Conservation (phyloP, 2,888 invertebrate genomes). For the Keiferia lycopersicella region DNA sequence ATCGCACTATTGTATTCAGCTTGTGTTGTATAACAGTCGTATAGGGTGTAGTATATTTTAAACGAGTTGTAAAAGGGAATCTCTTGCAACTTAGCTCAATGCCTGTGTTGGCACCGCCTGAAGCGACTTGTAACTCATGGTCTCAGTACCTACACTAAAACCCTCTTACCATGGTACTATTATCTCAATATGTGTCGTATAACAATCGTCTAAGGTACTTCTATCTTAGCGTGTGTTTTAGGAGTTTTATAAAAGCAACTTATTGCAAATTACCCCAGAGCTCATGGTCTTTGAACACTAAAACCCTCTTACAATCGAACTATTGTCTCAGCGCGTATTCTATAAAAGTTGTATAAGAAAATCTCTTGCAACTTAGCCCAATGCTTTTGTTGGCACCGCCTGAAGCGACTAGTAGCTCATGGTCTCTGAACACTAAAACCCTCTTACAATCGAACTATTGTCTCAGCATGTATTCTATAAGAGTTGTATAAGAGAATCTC, state of each 20-base stretch:
- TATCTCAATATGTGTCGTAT: too few relatives aligned
- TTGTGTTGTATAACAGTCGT: neutral
- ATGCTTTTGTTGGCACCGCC: slow-evolving; percentile 22
- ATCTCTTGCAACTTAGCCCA: slow-evolving; percentile 28
- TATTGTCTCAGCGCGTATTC: too few relatives aligned
- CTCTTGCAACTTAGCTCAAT: slow-evolving; percentile 27
- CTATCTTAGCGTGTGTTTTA: too few relatives aligned
- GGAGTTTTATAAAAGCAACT: neutral
- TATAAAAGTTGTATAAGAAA: neutral
- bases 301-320: slow-evolving; percentile 27
- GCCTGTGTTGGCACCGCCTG: slow-evolving; percentile 23
- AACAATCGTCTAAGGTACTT: too few relatives aligned
- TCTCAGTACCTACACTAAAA: slow-evolving; percentile 31
- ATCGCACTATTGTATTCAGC: too few relatives aligned
- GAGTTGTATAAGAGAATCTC: slow-evolving; percentile 6
- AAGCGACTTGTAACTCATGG: slow-evolving; percentile 27
- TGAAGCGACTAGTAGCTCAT: slow-evolving; percentile 26
- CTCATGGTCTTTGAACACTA: slow-evolving; percentile 28
- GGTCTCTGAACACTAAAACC: slow-evolving; percentile 31
- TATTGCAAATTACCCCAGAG: slow-evolving; percentile 29
- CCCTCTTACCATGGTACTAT: slow-evolving; percentile 21
- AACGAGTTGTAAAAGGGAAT: too few relatives aligned
- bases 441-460: slow-evolving; percentile 17
- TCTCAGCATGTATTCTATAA: too few relatives aligned
- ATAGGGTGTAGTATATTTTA: too few relatives aligned